Evolutionary conservation across 2,888 invertebrate genomes (phyloP).

Genomic region (Tenodera sinensis): DNA sequence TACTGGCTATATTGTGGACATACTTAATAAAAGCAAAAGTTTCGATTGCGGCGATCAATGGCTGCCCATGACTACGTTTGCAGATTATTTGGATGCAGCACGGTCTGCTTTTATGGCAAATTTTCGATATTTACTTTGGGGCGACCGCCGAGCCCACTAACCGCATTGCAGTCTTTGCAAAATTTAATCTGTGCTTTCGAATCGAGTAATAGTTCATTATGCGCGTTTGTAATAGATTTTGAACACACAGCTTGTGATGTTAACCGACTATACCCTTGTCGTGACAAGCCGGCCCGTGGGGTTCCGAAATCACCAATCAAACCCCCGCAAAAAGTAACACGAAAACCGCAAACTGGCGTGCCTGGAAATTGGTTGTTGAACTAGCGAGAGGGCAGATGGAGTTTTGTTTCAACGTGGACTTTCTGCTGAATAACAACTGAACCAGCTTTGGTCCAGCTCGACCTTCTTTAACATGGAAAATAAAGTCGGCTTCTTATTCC

Average conservation of each 20-base stretch:
- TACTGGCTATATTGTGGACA: background rate
- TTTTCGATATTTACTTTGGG: background rate
- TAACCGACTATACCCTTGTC: background rate
- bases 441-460: no score
- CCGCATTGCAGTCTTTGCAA: background rate
- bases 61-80: background rate
- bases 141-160: background rate
- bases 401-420: background rate
- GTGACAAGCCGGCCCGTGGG: background rate
- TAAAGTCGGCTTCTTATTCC: background rate
- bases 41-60: background rate
- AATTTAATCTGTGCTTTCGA: background rate
- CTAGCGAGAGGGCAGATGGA: background rate
- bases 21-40: background rate
- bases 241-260: background rate
- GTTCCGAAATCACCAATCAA: background rate
- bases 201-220: background rate
- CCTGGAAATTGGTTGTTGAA: background rate
- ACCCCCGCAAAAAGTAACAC: background rate
- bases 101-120: background rate
- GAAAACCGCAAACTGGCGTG: background rate
- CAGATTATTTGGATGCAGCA: background rate
- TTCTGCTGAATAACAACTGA: background rate
- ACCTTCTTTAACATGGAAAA: background rate
- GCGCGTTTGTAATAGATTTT: background rate